Evolutionary conservation across 37 sponge, comb jelly and placozoan species (phyloP).

Genomic region (Beroe forskalii): DNA sequence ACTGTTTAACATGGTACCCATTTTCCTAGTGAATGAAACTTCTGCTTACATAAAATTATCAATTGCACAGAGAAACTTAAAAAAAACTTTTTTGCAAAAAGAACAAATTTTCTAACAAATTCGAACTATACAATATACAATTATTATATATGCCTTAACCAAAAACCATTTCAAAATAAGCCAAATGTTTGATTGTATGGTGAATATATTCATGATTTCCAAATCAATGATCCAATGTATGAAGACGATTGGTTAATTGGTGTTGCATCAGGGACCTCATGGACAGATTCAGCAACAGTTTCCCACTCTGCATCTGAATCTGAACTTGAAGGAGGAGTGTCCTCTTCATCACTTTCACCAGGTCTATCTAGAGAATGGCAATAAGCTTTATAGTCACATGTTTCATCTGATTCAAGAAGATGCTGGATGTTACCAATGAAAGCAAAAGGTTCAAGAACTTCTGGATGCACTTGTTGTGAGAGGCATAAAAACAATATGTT

Average conservation of each 20-base stretch:
- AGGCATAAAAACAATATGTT: constrained; percentile 33
- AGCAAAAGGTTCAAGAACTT: constrained; percentile 2
- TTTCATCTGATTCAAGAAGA: constrained; percentile 44
- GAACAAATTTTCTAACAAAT: too few relatives aligned
- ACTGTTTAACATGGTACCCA: too few relatives aligned
- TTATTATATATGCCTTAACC: too few relatives aligned
- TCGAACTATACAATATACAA: too few relatives aligned
- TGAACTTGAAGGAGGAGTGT: background rate
- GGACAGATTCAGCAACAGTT: background rate
- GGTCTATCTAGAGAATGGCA: background rate
- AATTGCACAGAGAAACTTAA: too few relatives aligned
- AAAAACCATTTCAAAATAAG: too few relatives aligned
- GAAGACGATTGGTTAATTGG: background rate
- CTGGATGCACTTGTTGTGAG: constrained; percentile 59
- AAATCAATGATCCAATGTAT: constrained; percentile 44
- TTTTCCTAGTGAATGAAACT: too few relatives aligned
- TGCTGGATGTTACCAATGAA: constrained; percentile 21
- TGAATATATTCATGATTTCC: constrained; percentile 57
- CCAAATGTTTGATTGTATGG: too few relatives aligned
- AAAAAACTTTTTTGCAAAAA: too few relatives aligned
- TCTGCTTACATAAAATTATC: too few relatives aligned
- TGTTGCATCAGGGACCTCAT: background rate
- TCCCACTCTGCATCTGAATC: constrained; percentile 53
- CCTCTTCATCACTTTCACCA: constrained; percentile 28
- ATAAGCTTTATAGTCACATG: background rate